Base-by-base conservation (phyloP, 1,140 invertebrate species). In the Brachionus rotundiformis region DNA sequence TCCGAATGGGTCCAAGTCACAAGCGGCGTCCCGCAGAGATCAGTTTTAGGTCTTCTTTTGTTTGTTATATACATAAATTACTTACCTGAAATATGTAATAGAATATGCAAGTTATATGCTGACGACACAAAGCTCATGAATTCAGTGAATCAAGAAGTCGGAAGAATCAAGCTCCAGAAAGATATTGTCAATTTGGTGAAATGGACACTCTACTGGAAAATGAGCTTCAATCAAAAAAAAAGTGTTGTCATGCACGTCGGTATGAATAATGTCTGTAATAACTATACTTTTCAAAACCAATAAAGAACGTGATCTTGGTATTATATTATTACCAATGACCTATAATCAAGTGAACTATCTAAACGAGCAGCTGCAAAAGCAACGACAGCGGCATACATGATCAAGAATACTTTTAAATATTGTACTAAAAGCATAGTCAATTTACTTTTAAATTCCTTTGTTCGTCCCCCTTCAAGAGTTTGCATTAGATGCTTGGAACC, bases 101-200 rank as follows among this genome's bases (percentile, higher is more conserved):
- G n/a, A n/a, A 2, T 39, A 39, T 39, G 5, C 16, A 23, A 36
- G n/a, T 31, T 31, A 65, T 75, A 31, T 47, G 71, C 71, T 8
- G 71, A 75, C 8, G 71, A 75, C 31, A 36, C 71, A 39, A 75
- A 75, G 19, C 36, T 75, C 23, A 27, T 75, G 6, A 36, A 33
- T 3, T 25, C 19, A 36, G 36, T 75, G 23, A 36, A 75, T n/a
- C 23, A 27, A 25, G 44, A 36, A 25, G 10, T 31, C 11, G 71
- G 16, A n/a, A 41, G 36, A 25, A 29, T 3, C 1, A 39, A 36
- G 25, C 29, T 75, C 8, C 33, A 49, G 44, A 49, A 47, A 19
- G 33, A 75, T 19, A 19, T 75, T 25, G 33, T 54, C 31, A 39
- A 75, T 3, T 27, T 75, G 11, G 33, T 41, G 16, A 36, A 25